Evolutionary conservation across 2,888 invertebrate genomes (phyloP).

Genomic region (Meiosimyza platycephala): DNA sequence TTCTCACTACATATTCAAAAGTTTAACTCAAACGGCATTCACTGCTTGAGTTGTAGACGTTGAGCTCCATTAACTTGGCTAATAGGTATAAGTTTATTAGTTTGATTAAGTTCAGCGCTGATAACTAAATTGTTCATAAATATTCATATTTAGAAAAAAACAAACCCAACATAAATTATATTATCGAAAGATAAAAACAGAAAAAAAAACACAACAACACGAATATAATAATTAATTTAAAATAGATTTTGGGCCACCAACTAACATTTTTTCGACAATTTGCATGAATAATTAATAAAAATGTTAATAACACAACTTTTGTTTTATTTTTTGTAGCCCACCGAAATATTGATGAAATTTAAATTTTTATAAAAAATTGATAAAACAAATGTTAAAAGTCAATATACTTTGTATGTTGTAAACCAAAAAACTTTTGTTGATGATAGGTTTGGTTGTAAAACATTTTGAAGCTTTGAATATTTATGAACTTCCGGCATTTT

Average conservation of each 20-base stretch:
- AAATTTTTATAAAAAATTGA: background rate
- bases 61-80: constrained; percentile 19
- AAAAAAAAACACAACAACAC: constrained; percentile 11
- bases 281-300: constrained; percentile 33
- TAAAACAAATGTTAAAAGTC: background rate
- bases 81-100: constrained; percentile 31
- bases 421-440: background rate
- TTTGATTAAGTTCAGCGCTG: background rate
- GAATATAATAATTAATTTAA: constrained; percentile 29
- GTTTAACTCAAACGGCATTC: background rate
- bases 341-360: constrained; percentile 17
- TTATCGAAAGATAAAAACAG: background rate
- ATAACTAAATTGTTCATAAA: constrained; percentile 27
- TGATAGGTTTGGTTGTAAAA: constrained; percentile 14
- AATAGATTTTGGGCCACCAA: constrained; percentile 34
- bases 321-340: background rate
- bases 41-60: background rate
- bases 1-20: background rate
- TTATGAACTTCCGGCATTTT: constrained; percentile 18
- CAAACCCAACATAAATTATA: constrained; percentile 23
- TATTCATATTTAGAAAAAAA: constrained; percentile 2
- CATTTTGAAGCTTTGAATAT: constrained; percentile 4
- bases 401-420: constrained; percentile 2
- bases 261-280: constrained; percentile 21
- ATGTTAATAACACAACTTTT: constrained; percentile 19